Conservation (phyloP, 1,140 invertebrate genomes). For the Formica selysi region DNA sequence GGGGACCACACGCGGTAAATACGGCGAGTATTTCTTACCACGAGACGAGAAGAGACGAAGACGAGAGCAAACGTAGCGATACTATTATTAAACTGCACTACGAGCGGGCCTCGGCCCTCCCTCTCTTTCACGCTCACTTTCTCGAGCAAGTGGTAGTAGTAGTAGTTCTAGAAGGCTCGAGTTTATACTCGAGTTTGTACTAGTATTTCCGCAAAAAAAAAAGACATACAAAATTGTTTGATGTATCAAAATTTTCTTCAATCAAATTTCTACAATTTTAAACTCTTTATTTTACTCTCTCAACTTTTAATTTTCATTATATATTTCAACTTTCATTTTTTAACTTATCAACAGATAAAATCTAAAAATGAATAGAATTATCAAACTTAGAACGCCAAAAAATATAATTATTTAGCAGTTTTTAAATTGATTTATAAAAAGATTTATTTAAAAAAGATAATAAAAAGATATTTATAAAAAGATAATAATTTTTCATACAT, state of each 20-base stretch:
- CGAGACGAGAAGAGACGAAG: slow-evolving; percentile 44
- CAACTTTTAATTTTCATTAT: not conserved
- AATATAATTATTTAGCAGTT: not conserved
- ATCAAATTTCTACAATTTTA: not conserved
- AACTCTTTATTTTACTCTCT: not conserved
- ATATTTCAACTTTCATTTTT: not conserved
- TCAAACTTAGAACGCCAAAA: not conserved
- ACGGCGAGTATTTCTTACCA: slow-evolving; percentile 71
- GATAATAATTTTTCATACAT: not conserved
- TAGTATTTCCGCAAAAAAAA: not conserved
- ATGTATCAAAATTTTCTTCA: not conserved
- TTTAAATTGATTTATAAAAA: not conserved
- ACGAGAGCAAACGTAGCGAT: slow-evolving; percentile 62
- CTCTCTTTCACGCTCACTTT: slow-evolving; percentile 46
- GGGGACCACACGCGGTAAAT: slow-evolving; percentile 74
- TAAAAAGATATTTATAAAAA: not conserved
- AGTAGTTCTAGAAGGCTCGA: not conserved
- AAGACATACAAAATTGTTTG: slow-evolving; percentile 9
- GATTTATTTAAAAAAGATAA: no score
- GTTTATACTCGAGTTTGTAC: not conserved
- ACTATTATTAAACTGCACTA: slow-evolving; percentile 74
- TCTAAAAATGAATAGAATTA: not conserved
- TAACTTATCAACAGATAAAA: not conserved
- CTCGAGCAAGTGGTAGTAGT: slow-evolving; percentile 36
- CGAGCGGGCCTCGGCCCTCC: slow-evolving; percentile 5